Percentiles rank a stretch among this genome's conserved stretches.
These are phyloP conservation scores for Onchidella celtica DNA, from an alignment of 2,888 invertebrate species.

Conservation along the genomic window DNA sequence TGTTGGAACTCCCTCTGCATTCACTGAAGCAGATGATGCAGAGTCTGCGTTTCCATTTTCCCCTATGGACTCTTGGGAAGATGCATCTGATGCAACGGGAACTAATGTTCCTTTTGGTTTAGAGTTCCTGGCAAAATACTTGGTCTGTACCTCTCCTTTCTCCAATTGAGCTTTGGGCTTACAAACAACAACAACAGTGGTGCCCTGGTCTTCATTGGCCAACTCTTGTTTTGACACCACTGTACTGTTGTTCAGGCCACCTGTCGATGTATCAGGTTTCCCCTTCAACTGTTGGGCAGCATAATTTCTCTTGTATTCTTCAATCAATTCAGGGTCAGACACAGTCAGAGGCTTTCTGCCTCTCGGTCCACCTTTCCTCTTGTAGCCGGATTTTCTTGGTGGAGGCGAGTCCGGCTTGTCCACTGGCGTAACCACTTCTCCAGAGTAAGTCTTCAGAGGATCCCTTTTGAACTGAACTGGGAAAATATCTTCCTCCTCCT, in stretches of 20 bases:
- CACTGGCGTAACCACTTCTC: conserved; percentile 51
- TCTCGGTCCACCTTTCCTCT: conserved; percentile 36
- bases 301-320: conserved; percentile 55
- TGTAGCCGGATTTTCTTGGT: conserved; percentile 33
- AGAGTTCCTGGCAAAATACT: conserved; percentile 57
- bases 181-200: conserved; percentile 72
- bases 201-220: conserved; percentile 67
- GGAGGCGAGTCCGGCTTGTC: conserved; percentile 45
- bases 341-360: conserved; percentile 52
- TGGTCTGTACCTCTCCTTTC: conserved; percentile 62
- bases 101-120: conserved; percentile 55
- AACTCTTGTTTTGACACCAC: conserved; percentile 58
- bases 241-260: conserved; percentile 54
- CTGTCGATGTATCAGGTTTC: conserved; percentile 43
- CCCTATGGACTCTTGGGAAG: conserved; percentile 25
- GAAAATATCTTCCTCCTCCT: conserved; percentile 54
- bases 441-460: conserved; percentile 54
- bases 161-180: conserved; percentile 66
- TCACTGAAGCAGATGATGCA: not conserved
- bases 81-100: conserved; percentile 20
- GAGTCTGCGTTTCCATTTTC: conserved; percentile 22
- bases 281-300: conserved; percentile 53
- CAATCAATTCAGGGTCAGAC: conserved; percentile 53
- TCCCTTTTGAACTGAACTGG: conserved; percentile 49
- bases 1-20: not conserved